A percentile compares a stretch with the other conserved stretches of the same genome.
Evolutionary conservation across 2,888 invertebrate species (phyloP).

Genomic region (Campoletis raptor): DNA sequence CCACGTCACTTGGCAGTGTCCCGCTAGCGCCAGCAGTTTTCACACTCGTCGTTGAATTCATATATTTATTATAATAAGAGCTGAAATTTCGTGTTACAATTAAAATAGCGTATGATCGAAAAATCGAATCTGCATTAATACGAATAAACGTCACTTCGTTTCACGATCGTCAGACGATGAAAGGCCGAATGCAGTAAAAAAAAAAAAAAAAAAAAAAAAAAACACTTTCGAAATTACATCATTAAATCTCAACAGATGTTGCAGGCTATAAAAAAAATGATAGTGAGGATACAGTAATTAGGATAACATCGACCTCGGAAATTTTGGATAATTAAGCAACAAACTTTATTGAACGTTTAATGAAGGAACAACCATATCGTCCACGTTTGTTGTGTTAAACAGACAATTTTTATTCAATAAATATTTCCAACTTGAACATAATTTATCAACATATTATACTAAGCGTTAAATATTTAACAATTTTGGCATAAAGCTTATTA

Average conservation of each 20-base stretch:
- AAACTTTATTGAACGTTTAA: background rate
- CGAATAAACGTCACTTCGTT: background rate
- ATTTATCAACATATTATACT: conserved; percentile 29
- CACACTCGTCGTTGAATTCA: background rate
- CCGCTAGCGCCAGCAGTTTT: background rate
- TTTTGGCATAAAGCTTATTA: conserved; percentile 40
- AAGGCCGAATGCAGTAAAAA: too few species aligned
- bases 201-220: background rate
- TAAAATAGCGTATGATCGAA: background rate
- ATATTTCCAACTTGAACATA: conserved; percentile 56
- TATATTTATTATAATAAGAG: background rate
- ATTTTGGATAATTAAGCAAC: background rate
- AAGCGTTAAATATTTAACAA: conserved; percentile 37
- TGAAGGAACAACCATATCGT: background rate
- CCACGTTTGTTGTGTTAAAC: conserved; percentile 32
- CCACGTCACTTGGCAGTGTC: background rate
- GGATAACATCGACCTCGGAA: background rate
- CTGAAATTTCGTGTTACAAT: background rate
- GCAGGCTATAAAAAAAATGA: background rate
- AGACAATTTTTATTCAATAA: conserved; percentile 60
- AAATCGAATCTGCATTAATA: background rate
- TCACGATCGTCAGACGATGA: background rate
- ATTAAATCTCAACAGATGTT: background rate
- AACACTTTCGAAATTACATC: too few species aligned
- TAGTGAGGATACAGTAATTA: too few species aligned